A percentile compares a stretch with the other conserved stretches of the same genome.
phyloP scores from a whole-genome alignment of 2,888 invertebrate species.

The Dorcus parallelipipedus region DNA sequence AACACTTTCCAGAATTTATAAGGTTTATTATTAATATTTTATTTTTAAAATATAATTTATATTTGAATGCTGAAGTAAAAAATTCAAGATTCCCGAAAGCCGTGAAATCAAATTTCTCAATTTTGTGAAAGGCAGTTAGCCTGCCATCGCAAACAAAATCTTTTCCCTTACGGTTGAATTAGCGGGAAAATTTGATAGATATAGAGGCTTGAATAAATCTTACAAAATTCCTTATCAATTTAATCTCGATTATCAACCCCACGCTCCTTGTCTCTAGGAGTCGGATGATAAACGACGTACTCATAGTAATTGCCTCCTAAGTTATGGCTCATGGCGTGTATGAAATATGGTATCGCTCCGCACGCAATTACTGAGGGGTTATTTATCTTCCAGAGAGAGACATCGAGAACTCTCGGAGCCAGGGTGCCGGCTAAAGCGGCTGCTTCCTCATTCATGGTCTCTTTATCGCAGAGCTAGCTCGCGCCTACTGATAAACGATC shows the following conservation, averaged over 20 bases:
- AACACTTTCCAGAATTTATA: too few relatives aligned
- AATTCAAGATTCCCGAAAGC: too few relatives aligned
- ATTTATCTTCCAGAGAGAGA: slow-evolving; percentile 49
- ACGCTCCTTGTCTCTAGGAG: slow-evolving; percentile 35
- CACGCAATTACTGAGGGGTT: slow-evolving; percentile 57
- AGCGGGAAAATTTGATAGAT: slow-evolving; percentile 24
- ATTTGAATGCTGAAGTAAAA: too few relatives aligned
- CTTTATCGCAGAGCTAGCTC: slow-evolving; percentile 33
- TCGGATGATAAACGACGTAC: slow-evolving; percentile 58
- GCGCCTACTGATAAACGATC: slow-evolving; percentile 23
- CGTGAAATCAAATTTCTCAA: too few relatives aligned
- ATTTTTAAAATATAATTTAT: too few relatives aligned
- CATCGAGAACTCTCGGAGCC: slow-evolving; percentile 13
- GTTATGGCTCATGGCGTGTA: slow-evolving; percentile 57
- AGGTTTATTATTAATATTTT: too few relatives aligned
- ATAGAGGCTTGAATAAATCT: slow-evolving; percentile 29
- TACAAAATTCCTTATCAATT: slow-evolving; percentile 44
- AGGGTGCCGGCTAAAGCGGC: slow-evolving; percentile 36
- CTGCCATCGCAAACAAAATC: too few relatives aligned
- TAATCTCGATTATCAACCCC: slow-evolving; percentile 45
- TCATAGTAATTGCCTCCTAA: slow-evolving; percentile 59
- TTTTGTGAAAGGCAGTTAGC: too few relatives aligned
- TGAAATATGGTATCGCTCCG: slow-evolving; percentile 59
- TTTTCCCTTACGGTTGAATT: slow-evolving; percentile 1
- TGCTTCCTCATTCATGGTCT: slow-evolving; percentile 43